Evolutionary conservation across 2,113 vertebrate genomes (phyloP).

Genomic region (Callipepla californica): DNA sequence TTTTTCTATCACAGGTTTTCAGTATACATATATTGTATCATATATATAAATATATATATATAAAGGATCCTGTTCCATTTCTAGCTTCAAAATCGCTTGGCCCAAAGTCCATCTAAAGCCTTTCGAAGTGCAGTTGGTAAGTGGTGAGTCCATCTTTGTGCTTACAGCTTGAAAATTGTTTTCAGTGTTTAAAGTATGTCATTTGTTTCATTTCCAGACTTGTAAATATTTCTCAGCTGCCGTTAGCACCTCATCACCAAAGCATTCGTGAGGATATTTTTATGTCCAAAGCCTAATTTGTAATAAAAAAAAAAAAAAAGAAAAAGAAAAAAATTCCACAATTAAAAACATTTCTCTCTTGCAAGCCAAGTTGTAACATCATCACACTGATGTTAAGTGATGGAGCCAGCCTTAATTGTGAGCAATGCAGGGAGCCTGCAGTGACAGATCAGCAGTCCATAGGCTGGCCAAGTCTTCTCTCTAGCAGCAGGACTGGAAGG

Average conservation of each 20-base stretch:
- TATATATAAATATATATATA: constrained; percentile 61
- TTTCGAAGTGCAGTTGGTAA: constrained; percentile 60
- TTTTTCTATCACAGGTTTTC: constrained; percentile 78
- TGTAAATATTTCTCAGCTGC: constrained; percentile 41
- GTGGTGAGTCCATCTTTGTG: constrained; percentile 59
- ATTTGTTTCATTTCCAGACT: constrained; percentile 49
- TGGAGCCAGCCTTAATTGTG: background rate
- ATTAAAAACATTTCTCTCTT: constrained; percentile 65
- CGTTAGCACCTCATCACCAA: constrained; percentile 41
- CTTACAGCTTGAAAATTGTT: constrained; percentile 46
- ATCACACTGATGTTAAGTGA: constrained; percentile 52
- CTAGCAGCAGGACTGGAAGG: background rate
- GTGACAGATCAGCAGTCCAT: background rate
- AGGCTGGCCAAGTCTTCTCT: constrained; percentile 7
- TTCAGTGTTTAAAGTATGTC: constrained; percentile 43
- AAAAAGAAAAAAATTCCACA: constrained; percentile 25
- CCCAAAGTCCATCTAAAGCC: constrained; percentile 67
- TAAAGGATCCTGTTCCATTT: constrained; percentile 61
- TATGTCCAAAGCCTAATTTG: constrained; percentile 66
- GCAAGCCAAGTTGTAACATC: constrained; percentile 43
- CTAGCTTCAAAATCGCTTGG: constrained; percentile 66
- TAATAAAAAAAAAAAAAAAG: constrained; percentile 43
- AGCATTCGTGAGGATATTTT: constrained; percentile 65
- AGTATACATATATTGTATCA: constrained; percentile 72
- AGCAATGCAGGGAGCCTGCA: background rate